A percentile compares a stretch with the other conserved stretches of the same genome.
These are phyloP conservation scores for Balanococcus diminutus DNA, from an alignment of 2,888 invertebrate species.

Conservation along the genomic window DNA sequence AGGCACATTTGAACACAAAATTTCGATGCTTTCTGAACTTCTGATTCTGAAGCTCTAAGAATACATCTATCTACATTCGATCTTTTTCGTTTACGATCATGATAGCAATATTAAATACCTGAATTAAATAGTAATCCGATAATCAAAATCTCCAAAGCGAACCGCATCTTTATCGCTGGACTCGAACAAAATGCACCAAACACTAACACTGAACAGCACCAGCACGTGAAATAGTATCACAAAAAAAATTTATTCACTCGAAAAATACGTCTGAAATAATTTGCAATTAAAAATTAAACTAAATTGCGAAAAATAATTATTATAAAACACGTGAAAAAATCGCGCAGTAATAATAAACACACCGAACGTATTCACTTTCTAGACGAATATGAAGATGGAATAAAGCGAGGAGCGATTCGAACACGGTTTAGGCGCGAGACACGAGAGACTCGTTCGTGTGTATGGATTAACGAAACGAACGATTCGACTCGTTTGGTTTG, in stretches of 20 bases:
- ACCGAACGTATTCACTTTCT: neutral
- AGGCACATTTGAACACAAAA: no score
- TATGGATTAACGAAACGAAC: conserved; percentile 1
- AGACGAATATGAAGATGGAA: neutral
- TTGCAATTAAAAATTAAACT: neutral
- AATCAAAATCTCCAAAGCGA: neutral
- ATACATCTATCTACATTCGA: no score
- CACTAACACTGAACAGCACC: conserved; percentile 12
- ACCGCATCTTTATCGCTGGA: neutral
- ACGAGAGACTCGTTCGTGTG: neutral
- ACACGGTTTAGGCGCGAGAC: neutral
- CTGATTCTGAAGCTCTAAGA: no score
- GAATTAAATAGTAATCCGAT: conserved; percentile 28
- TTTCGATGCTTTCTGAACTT: no score
- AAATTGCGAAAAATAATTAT: neutral
- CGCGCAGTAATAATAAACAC: neutral
- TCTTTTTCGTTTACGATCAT: neutral
- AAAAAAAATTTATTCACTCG: neutral
- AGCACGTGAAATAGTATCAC: no score
- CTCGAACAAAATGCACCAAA: neutral
- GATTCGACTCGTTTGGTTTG: conserved; percentile 1
- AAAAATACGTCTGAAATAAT: neutral
- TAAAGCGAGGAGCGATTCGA: neutral
- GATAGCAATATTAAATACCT: neutral
- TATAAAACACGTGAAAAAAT: neutral